phyloP scores from a whole-genome alignment of 2,113 vertebrate species.

The Gambusia holbrooki region DNA sequence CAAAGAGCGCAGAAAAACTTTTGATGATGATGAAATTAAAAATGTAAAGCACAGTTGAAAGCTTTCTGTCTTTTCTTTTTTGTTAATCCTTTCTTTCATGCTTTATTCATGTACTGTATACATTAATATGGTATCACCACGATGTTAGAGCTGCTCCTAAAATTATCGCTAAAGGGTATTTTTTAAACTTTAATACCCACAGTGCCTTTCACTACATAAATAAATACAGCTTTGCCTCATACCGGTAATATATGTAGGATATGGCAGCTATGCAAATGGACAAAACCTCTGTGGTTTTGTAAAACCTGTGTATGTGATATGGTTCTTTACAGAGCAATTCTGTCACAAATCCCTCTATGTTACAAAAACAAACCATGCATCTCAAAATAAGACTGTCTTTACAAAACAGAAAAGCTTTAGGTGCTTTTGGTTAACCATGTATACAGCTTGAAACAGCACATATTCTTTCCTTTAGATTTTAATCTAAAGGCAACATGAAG shows the following conservation, averaged over 20 bases:
- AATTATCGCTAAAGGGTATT: conserved; percentile 5
- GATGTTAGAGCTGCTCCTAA: neutral
- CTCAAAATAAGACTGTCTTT: conserved; percentile 22
- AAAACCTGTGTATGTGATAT: conserved; percentile 27
- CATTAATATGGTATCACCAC: conserved; percentile 4
- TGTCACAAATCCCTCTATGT: conserved; percentile 17
- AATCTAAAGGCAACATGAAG: neutral
- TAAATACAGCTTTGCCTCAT: conserved; percentile 11
- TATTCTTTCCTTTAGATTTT: neutral
- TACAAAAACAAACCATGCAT: conserved; percentile 22
- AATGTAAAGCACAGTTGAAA: neutral
- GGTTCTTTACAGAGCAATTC: conserved; percentile 28
- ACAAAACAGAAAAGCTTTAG: conserved; percentile 17
- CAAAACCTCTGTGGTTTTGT: conserved; percentile 8
- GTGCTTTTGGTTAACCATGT: conserved; percentile 4
- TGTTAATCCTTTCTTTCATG: neutral
- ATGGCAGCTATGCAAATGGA: conserved; percentile 14
- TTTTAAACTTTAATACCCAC: conserved; percentile 7
- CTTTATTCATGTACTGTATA: neutral
- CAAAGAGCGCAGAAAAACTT: neutral
- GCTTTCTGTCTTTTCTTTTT: neutral
- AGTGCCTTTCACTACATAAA: neutral
- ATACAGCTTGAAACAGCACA: neutral
- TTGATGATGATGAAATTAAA: neutral
- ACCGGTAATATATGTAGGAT: conserved; percentile 30